phyloP scores from a whole-genome alignment of 2,888 invertebrate species.

The Hydrotaea cyrtoneurina region DNA sequence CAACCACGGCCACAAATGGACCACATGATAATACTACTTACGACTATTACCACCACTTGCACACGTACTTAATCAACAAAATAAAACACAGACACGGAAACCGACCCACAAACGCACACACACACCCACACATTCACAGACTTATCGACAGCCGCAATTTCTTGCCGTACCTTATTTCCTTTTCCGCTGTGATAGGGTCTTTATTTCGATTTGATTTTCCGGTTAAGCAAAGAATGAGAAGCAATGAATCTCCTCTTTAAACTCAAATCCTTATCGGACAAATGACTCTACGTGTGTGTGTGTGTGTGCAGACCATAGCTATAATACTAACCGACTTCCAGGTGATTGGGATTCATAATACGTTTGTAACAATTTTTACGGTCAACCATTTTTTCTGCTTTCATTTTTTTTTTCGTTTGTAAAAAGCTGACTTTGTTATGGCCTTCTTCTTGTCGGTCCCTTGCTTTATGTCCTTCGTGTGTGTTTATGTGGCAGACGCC shows the following conservation, averaged over 20 bases:
- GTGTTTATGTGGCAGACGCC: no score
- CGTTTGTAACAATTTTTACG: conserved; percentile 55
- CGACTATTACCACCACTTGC: conserved; percentile 1
- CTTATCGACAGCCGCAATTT: conserved; percentile 32
- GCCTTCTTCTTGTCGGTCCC: not conserved
- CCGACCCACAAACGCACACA: not conserved
- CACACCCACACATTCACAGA: not conserved
- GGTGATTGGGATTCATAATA: conserved; percentile 62
- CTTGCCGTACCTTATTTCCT: conserved; percentile 52
- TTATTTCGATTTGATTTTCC: conserved; percentile 47
- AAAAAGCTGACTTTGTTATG: conserved; percentile 3
- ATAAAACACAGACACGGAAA: not conserved
- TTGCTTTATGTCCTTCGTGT: not conserved
- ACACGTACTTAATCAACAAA: conserved; percentile 30
- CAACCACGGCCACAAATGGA: not conserved
- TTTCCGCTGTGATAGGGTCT: not conserved
- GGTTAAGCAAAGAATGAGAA: conserved; percentile 37
- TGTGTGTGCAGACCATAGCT: conserved; percentile 12
- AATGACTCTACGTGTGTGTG: not conserved
- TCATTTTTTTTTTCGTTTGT: conserved; percentile 4
- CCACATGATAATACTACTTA: conserved; percentile 29
- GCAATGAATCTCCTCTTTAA: conserved; percentile 27
- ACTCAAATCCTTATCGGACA: conserved; percentile 18
- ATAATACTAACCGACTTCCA: conserved; percentile 33
- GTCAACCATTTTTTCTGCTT: conserved; percentile 56